A percentile compares a stretch with the other conserved stretches of the same genome.
Conservation (phyloP, 2,113 vertebrate species). For the Xiphorhynchus elegans region DNA sequence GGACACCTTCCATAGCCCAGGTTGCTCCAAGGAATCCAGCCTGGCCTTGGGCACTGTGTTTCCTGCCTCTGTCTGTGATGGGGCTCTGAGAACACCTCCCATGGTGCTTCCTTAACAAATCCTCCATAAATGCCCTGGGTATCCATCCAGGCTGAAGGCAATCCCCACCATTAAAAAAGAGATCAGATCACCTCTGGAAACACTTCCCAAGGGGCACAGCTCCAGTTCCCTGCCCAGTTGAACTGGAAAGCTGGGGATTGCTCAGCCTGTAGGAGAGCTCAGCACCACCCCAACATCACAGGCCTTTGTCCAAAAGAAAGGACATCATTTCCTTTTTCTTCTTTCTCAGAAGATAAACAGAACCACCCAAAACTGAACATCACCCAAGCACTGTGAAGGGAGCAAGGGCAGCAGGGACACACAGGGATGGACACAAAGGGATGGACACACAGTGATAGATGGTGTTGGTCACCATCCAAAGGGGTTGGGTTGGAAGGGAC, state of each 20-base stretch:
- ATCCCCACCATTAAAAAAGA: background rate
- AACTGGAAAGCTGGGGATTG: background rate
- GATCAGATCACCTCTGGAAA: background rate
- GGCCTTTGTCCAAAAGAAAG: background rate
- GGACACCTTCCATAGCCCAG: background rate
- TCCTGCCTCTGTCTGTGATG: no score
- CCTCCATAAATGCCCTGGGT: background rate
- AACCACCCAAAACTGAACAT: slow-evolving; percentile 12
- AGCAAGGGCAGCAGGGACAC: background rate
- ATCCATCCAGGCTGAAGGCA: background rate
- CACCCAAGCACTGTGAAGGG: background rate
- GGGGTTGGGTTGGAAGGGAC: background rate
- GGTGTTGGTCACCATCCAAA: no score
- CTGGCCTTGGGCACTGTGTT: background rate
- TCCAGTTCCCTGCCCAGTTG: rapidly evolving
- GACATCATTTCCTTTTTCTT: background rate
- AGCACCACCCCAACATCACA: background rate
- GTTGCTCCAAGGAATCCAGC: background rate
- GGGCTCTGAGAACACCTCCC: background rate
- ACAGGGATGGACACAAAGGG: background rate
- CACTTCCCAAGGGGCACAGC: rapidly evolving
- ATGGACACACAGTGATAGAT: background rate
- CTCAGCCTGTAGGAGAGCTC: background rate
- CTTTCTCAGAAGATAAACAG: slow-evolving; percentile 52
- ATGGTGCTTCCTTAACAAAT: rapidly evolving